Base-by-base conservation (phyloP, 2,797 vertebrate genomes). In the Monodelphis domestica region DNA sequence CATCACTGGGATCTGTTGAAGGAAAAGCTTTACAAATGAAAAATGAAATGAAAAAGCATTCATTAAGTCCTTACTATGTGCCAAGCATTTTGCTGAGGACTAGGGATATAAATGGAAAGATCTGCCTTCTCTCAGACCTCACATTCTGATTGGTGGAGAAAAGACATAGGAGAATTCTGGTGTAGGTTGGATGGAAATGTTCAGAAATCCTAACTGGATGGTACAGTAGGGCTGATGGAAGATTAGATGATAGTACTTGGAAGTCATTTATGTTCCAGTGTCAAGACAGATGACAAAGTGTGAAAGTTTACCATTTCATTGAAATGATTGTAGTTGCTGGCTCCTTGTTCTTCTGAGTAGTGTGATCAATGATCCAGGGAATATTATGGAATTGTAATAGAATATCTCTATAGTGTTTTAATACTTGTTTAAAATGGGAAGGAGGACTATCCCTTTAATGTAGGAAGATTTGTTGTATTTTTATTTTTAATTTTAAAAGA, bases 391-490 rank as follows among this genome's bases (percentile, higher is more conserved):
- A 53, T 97, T 95, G 92, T 91, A 96, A 95, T 93, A 95, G 91
- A 95, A 91, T 95, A 54, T 92, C 95, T 96, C 93, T 97, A 95
- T 96, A 92, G 93, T 84, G 33, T 93, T 95, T 96, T 26, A 89
- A 6, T 53, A 90, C 90, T 96, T 94, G 91, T 96, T 97, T 92
- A 94, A 95, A 94, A 93, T 53, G 53, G 38, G 38, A 50, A 96
- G 91, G 93, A 93, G 78, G 51, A 90, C 92, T 97, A 91, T 97
- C 97, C 96, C 89, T 96, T 95, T 91, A 94, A 97, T 95, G 57
- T 95, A 90, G 91, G 33, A 96, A 91, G 90, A 84, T 50, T 94
- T 45, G 45, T 45, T 96, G 5, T 96, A 84, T 91, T n/a, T 51
- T 96, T 29, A 84, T 93, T 59, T 91, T 92, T 91, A 87, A 87